These are phyloP conservation scores for Euura lappo DNA, from an alignment of 1,140 invertebrate genomes.

Conservation along the genomic window DNA sequence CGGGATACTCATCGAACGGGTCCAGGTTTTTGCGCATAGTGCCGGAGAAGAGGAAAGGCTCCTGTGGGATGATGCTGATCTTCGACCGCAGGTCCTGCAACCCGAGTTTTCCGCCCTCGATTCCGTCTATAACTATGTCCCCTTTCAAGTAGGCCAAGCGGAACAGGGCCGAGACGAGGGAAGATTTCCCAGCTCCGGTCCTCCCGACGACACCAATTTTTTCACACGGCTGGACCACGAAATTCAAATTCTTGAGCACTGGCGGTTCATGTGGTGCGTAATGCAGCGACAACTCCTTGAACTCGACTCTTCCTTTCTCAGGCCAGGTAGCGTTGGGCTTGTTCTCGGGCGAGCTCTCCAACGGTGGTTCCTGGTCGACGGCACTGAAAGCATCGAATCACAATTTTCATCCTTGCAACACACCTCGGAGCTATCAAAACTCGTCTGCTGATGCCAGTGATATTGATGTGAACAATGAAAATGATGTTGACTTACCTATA, in stretches of 20 bases:
- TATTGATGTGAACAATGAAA: conserved; percentile 60
- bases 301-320: conserved; percentile 71
- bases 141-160: conserved; percentile 55
- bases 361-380: conserved; percentile 69
- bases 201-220: conserved; percentile 62
- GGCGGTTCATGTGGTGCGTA: conserved; percentile 69
- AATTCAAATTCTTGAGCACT: conserved; percentile 77
- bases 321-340: conserved; percentile 78
- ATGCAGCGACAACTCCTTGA: conserved; percentile 69
- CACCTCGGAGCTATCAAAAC: conserved; percentile 83
- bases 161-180: too few species aligned
- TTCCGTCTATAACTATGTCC: conserved; percentile 64
- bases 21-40: conserved; percentile 85
- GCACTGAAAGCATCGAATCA: conserved; percentile 80
- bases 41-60: conserved; percentile 86
- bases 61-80: conserved; percentile 86
- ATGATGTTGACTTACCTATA: conserved; percentile 62
- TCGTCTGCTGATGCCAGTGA: conserved; percentile 70
- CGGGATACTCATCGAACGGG: conserved; percentile 77
- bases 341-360: conserved; percentile 67
- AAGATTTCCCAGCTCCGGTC: conserved; percentile 57
- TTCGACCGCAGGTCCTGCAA: conserved; percentile 74
- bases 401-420: conserved; percentile 76
- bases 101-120: conserved; percentile 67
- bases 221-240: conserved; percentile 72